A percentile compares a stretch with the other conserved stretches of the same genome.
These are phyloP conservation scores for Volucella zonaria DNA, from an alignment of 2,888 invertebrate genomes.

Conservation along the genomic window DNA sequence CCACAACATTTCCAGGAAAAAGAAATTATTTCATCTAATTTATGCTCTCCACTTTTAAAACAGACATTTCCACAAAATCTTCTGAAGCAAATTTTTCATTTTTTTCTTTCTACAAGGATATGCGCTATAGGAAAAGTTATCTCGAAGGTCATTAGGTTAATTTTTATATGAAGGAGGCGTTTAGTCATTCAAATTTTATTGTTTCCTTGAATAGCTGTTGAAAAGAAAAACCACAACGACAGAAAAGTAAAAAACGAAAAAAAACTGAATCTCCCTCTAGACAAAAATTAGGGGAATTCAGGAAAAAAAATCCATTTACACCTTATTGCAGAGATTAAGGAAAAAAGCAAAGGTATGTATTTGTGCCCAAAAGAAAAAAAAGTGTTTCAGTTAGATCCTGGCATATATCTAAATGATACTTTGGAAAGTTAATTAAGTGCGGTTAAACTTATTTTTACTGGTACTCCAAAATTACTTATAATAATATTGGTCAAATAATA, in stretches of 20 bases:
- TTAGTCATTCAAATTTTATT: constrained; percentile 15
- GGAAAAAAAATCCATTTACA: not conserved
- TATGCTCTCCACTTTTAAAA: not conserved
- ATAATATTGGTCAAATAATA: too few relatives aligned
- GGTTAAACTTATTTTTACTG: too few relatives aligned
- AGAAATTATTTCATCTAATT: not conserved
- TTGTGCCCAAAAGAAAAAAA: constrained; percentile 3
- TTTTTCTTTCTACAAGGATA: too few relatives aligned
- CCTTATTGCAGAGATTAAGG: not conserved
- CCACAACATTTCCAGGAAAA: not conserved
- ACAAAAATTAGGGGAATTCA: not conserved
- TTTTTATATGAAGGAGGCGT: not conserved
- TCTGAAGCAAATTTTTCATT: too few relatives aligned
- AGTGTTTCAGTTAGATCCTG: not conserved
- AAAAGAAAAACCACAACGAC: constrained; percentile 6
- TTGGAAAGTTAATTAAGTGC: too few relatives aligned
- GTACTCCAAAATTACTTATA: too few relatives aligned
- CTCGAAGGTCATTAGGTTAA: constrained; percentile 6
- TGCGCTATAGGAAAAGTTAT: too few relatives aligned
- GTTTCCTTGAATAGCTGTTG: constrained; percentile 4
- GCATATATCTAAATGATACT: too few relatives aligned
- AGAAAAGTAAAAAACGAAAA: not conserved
- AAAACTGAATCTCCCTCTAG: not conserved
- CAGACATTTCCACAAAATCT: too few relatives aligned
- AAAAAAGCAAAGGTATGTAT: constrained; percentile 3